Base-by-base conservation (phyloP, 2,888 invertebrate genomes). In the Cactoblastis cactorum region DNA sequence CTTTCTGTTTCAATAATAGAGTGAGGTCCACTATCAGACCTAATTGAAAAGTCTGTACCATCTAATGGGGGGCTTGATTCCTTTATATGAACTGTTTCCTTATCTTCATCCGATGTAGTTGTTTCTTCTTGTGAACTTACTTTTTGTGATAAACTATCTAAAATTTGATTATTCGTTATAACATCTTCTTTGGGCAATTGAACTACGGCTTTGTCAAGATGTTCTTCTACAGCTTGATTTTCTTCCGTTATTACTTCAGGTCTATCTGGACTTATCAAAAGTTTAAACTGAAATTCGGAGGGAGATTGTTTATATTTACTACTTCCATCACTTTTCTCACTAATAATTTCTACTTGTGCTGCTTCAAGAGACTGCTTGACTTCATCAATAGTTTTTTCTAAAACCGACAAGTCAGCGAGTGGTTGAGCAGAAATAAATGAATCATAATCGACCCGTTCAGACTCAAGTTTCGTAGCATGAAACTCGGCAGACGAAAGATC, bases 231-330 rank as follows among this genome's bases (percentile, higher is more conserved):
- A 57, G 88, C 84, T 17, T 91, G 85, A 43, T 92, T 80, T 69
- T 92, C 92, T 71, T 92, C 92, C 35, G 89, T 91, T 39, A 92
- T 92, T 14, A 91, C 90, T 76, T 92, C 92, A 14, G 91, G 91
- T 59, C 80, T 77, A 24, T 90, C 90, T 1, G 90, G 90, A 57
- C 90, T 90, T 32, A 90, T 86, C 28, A 92, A 73, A 17, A 92
- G 77, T 74, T 92, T 93, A 50, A 94, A 93, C 67, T 94, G 93
- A 66, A 94, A 94, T 71, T 94, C 94, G 1, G 94, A 94, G 2
- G 94, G 94, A 0, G 94, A 94, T 60, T 94, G 93, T 63, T 94
- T 93, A 59, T 92, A 92, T 68, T 92, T 92, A 46, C 92, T 91
- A 57, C 91, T 94, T 6, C 93, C 91, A 58, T 93, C 92, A 63